Evolutionary conservation across 2,113 vertebrate genomes (phyloP).

Genomic region (Amblyopsis rosae): DNA sequence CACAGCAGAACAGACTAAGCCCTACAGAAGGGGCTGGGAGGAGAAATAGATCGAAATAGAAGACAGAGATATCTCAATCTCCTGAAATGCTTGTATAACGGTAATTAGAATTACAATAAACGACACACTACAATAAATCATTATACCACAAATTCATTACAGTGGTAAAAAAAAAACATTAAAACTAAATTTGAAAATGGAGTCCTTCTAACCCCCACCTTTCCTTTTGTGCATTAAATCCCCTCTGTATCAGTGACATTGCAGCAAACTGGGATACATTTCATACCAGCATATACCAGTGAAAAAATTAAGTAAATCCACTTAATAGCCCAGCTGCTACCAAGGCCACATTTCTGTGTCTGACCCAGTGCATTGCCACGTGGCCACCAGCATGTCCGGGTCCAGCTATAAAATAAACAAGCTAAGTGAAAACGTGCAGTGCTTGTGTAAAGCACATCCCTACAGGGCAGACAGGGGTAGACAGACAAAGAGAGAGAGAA

Average conservation of each 20-base stretch:
- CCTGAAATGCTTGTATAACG: neutral
- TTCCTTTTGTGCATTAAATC: neutral
- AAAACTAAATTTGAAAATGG: neutral
- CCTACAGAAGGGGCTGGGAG: neutral
- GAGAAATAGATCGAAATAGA: neutral
- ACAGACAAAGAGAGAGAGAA: neutral
- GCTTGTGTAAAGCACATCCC: neutral
- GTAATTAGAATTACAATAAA: conserved; percentile 8
- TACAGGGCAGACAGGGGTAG: neutral
- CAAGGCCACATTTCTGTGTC: neutral
- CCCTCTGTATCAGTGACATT: conserved; percentile 2
- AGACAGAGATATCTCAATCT: neutral
- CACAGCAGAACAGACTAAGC: too few species aligned
- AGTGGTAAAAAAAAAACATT: conserved; percentile 9
- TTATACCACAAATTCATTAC: conserved; percentile 14
- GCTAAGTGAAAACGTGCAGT: too few species aligned
- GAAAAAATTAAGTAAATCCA: too few species aligned
- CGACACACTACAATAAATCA: neutral
- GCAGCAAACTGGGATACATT: conserved; percentile 5
- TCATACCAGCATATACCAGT: neutral
- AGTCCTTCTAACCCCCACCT: neutral
- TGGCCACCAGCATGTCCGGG: too few species aligned
- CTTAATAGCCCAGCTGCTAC: neutral
- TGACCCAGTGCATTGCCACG: neutral
- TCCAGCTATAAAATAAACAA: neutral